Conservation (phyloP, 1,140 invertebrate genomes). For the Apis laboriosa region DNA sequence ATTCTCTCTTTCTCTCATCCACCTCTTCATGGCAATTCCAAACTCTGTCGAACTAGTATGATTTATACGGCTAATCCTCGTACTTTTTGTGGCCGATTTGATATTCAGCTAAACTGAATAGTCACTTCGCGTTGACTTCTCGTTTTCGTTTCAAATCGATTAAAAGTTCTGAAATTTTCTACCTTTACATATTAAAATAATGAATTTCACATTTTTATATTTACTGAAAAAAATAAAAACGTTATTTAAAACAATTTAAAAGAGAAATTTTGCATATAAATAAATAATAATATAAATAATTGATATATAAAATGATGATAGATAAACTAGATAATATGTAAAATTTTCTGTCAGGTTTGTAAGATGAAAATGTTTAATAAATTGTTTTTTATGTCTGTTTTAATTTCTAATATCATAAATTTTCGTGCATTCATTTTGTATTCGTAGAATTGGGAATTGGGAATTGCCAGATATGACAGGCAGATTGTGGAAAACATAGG, state of each 20-base stretch:
- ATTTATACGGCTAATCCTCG: constrained; percentile 71
- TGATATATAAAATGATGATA: too few relatives aligned
- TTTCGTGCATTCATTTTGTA: not conserved
- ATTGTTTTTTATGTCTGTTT: too few relatives aligned
- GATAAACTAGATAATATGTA: too few relatives aligned
- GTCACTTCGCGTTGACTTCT: constrained; percentile 13
- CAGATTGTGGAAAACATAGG: constrained; percentile 6
- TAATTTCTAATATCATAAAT: too few relatives aligned
- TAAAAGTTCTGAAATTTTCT: not conserved
- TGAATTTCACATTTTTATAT: too few relatives aligned
- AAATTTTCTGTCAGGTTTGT: too few relatives aligned
- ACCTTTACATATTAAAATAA: too few relatives aligned
- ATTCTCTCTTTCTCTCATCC: not conserved
- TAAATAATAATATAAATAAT: too few relatives aligned
- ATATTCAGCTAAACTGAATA: constrained; percentile 14
- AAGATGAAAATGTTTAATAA: too few relatives aligned
- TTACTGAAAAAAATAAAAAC: too few relatives aligned
- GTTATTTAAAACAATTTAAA: too few relatives aligned
- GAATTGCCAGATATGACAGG: constrained; percentile 19
- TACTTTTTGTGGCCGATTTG: constrained; percentile 64
- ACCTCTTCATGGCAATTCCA: constrained; percentile 38
- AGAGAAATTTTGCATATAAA: too few relatives aligned
- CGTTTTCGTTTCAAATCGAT: not conserved
- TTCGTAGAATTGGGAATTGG: not conserved
- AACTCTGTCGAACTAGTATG: constrained; percentile 24